A percentile compares a stretch with the other conserved stretches of the same genome.
Conservation (phyloP, 2,888 invertebrate genomes). For the Petrolisthes cinctipes region DNA sequence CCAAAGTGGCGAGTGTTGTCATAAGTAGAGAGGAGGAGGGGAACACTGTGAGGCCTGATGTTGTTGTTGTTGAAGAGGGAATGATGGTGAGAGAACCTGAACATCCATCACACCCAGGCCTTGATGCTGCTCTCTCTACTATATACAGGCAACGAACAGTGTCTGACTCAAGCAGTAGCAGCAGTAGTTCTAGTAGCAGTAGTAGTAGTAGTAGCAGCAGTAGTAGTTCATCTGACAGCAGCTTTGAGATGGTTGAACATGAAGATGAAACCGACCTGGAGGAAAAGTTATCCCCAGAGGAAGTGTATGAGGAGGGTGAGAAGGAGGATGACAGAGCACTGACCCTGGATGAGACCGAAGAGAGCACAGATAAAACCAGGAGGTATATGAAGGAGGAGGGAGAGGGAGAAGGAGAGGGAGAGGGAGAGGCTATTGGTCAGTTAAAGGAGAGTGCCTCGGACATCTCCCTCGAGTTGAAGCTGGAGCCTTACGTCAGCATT, state of each 20-base stretch:
- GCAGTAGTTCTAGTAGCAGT: conserved; percentile 5
- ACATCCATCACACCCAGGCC: too few relatives aligned
- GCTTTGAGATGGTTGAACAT: conserved; percentile 56
- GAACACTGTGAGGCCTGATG: too few relatives aligned
- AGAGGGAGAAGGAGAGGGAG: not conserved
- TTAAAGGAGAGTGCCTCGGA: conserved; percentile 15
- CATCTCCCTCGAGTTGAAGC: conserved; percentile 42
- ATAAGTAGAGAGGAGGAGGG: too few relatives aligned
- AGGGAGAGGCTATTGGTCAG: conserved; percentile 1
- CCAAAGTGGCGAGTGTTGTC: too few relatives aligned
- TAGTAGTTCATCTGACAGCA: conserved; percentile 40
- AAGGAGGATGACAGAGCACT: conserved; percentile 10
- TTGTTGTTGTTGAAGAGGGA: too few relatives aligned
- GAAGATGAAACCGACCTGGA: conserved; percentile 34
- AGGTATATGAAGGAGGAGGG: not conserved
- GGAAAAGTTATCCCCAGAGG: conserved; percentile 36
- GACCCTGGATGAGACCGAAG: conserved; percentile 16
- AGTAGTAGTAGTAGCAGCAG: not conserved
- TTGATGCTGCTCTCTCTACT: too few relatives aligned
- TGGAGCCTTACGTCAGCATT: conserved; percentile 62
- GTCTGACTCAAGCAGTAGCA: not conserved
- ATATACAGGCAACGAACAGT: not conserved
- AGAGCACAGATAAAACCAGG: conserved; percentile 10
- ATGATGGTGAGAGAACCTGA: too few relatives aligned
- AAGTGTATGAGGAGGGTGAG: conserved; percentile 15